These are phyloP conservation scores for Acestrorhynchus altus DNA, from an alignment of 2,797 vertebrate species.

Conservation along the genomic window DNA sequence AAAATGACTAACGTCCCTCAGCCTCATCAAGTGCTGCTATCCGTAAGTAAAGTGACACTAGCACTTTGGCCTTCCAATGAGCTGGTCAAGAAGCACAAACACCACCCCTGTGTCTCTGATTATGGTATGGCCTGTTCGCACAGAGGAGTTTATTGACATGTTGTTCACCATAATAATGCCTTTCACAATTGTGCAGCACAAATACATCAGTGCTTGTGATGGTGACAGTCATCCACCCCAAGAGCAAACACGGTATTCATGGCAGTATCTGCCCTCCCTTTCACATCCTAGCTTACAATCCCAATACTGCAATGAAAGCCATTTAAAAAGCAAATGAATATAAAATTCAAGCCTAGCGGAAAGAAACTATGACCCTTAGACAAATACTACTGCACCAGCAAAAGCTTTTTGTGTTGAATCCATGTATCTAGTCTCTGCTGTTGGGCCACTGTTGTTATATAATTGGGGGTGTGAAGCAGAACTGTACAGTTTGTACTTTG, in stretches of 20 bases:
- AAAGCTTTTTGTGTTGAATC: neutral
- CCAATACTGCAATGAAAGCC: slow-evolving; percentile 12
- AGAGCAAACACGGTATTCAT: slow-evolving; percentile 49
- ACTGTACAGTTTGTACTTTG: neutral
- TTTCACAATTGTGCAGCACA: slow-evolving; percentile 66
- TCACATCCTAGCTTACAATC: slow-evolving; percentile 9
- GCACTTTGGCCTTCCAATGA: slow-evolving; percentile 57
- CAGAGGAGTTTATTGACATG: slow-evolving; percentile 61
- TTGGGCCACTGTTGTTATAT: neutral
- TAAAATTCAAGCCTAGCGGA: neutral
- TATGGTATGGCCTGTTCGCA: slow-evolving; percentile 52
- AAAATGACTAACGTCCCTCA: slow-evolving; percentile 54
- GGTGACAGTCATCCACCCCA: slow-evolving; percentile 60
- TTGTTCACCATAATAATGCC: slow-evolving; percentile 50
- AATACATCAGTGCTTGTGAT: slow-evolving; percentile 32
- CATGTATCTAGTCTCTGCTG: neutral
- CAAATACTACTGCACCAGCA: neutral
- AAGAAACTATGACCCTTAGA: neutral
- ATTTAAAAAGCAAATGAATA: slow-evolving; percentile 40
- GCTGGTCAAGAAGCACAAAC: slow-evolving; percentile 58
- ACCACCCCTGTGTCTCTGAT: slow-evolving; percentile 66
- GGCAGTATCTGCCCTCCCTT: slow-evolving; percentile 34
- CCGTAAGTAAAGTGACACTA: slow-evolving; percentile 65
- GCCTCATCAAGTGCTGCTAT: slow-evolving; percentile 67
- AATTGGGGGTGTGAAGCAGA: slow-evolving; percentile 1